Base-by-base conservation (phyloP, 1,140 invertebrate species). In the Penaeus chinensis region DNA sequence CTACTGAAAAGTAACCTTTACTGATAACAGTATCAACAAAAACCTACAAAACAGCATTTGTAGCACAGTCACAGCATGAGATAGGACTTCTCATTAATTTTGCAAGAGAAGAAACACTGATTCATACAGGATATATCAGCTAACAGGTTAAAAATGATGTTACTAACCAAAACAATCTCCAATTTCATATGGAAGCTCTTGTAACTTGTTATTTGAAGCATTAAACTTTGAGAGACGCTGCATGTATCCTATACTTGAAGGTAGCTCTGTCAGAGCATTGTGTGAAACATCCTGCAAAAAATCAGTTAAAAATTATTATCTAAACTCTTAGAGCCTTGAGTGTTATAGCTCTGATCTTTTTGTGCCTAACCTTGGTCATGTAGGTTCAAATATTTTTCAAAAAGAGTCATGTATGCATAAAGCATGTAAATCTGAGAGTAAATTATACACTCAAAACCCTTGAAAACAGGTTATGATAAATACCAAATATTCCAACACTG, bases 231-330 rank as follows among this genome's bases (percentile, higher is more conserved):
- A 92, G 62, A 95, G 91, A 88, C 93, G 92, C 83, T 93, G 93
- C 88, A 95, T 91, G 91, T 94, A 94, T 77, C 94, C 94, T 90
- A 95, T 92, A 89, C 93, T 93, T 82, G 92, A 89, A 24, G 95
- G 94, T 84, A 95, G 90, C 47, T 87, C 91, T 27, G 89, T 92
- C 85, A 95, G 89, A 65, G 93, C 91, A 91, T 95, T 95, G 90
- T 93, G 91, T 2, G 95, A 95, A 61, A 95, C 90, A 92, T 95
- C 94, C 94, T 95, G 90, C 24, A 91, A 88, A 65, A 32, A 24
- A 71, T 18, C 84, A 78, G 60, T n/a, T 13, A 22, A n/a, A 60
- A 13, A 78, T 81, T 24, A 61, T 60, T 81, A 81, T n/a, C 11
- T 20, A 63, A 65, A 54, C 54, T 13, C 10, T 54, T 2, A 2